A percentile compares a stretch with the other conserved stretches of the same genome.
Evolutionary conservation across 2,888 invertebrate species (phyloP).

Genomic region (Ellobium chinense): DNA sequence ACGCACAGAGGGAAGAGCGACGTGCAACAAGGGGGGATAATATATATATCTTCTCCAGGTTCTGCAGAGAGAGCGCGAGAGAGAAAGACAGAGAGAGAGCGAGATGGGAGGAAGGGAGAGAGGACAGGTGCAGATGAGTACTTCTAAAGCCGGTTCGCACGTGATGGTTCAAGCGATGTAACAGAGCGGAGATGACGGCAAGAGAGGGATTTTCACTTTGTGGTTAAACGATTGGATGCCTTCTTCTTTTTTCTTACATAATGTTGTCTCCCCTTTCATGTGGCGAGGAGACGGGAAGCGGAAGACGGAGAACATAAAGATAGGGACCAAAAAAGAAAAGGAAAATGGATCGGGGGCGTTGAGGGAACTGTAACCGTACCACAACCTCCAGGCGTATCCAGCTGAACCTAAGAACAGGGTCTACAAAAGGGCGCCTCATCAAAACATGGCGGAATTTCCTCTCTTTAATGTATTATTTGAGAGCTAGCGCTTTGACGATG

Average conservation of each 20-base stretch:
- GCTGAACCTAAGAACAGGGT: no score
- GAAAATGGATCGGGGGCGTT: no score
- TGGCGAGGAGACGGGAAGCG: background rate
- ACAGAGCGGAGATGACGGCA: constrained; percentile 14
- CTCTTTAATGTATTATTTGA: no score
- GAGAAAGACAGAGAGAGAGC: constrained; percentile 2
- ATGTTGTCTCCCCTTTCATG: constrained; percentile 16
- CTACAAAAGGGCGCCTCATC: no score
- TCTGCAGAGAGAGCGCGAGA: background rate
- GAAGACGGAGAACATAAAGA: background rate
- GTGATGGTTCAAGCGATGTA: constrained; percentile 31
- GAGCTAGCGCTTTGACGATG: no score
- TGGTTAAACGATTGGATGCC: background rate
- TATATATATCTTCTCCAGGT: background rate
- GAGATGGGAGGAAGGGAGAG: background rate
- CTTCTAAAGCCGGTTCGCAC: constrained; percentile 3
- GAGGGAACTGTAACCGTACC: no score
- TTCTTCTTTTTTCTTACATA: background rate
- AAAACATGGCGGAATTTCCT: no score
- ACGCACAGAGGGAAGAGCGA: background rate
- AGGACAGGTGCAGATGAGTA: constrained; percentile 23
- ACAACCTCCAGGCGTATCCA: no score
- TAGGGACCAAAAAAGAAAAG: background rate
- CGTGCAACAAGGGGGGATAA: background rate
- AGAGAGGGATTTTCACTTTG: constrained; percentile 2